Percentiles rank a stretch among this genome's conserved stretches.
phyloP scores from a whole-genome alignment of 1,140 invertebrate species.

The Drosophila obscura region DNA sequence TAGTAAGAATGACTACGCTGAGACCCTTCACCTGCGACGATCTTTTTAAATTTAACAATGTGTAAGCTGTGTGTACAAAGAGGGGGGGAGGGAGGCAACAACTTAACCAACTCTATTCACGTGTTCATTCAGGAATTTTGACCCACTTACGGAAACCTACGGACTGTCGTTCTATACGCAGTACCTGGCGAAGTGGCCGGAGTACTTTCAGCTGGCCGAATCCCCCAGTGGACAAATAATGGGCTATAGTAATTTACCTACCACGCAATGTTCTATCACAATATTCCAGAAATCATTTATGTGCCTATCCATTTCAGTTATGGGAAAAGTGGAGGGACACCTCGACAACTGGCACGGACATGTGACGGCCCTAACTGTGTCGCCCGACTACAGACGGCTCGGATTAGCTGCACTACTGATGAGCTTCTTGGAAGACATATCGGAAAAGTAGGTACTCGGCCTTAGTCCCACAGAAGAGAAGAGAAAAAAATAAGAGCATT shows the following conservation, averaged over 20 bases:
- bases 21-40: slow-evolving; percentile 97
- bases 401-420: slow-evolving; percentile 97
- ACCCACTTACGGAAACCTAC: slow-evolving; percentile 98
- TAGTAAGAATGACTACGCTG: slow-evolving; percentile 92
- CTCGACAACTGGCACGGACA: slow-evolving; percentile 99
- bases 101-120: neutral
- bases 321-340: slow-evolving; percentile 99
- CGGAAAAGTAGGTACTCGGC: slow-evolving; percentile 91
- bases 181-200: slow-evolving; percentile 99
- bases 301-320: slow-evolving; percentile 87
- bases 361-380: slow-evolving; percentile 98
- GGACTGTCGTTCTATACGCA: slow-evolving; percentile 98
- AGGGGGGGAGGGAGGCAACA: no score
- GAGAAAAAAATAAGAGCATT: neutral
- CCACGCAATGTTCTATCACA: neutral
- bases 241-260: slow-evolving; percentile 95
- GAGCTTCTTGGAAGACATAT: slow-evolving; percentile 97
- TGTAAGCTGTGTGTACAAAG: slow-evolving; percentile 87
- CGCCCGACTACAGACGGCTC: slow-evolving; percentile 94
- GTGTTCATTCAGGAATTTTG: slow-evolving; percentile 91
- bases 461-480: no score
- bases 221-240: slow-evolving; percentile 97
- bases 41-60: slow-evolving; percentile 97
- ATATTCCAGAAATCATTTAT: neutral
- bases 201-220: slow-evolving; percentile 98